Evolutionary conservation across 2,888 invertebrate species (phyloP), one percentile per base, ranked within the genome.

Genomic region (Microchrysa polita): DNA sequence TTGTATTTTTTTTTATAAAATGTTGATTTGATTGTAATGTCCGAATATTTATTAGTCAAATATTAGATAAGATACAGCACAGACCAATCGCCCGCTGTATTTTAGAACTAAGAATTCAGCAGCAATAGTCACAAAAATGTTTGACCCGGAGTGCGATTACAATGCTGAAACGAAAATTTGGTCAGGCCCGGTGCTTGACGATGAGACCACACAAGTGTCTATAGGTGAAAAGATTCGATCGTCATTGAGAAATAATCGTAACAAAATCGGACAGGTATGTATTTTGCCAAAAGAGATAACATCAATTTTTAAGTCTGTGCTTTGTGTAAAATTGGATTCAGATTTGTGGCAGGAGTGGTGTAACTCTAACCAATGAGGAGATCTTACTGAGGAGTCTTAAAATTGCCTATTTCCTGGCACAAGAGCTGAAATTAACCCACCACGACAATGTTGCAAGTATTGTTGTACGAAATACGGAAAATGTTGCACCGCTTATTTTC

Each of bases 361-460:
- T 80, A 0, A 78, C 79, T 0, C 60, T 83, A 12, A 83, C 81
- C 7, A 81, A 82, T 76, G 78, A 79, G 42, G 81, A 84, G 60
- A 81, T 72, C n/a, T n/a, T 44, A 18, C 27, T 82, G 34, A 77
- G 81, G 9, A 79, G 79, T 12, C 79, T 81, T 73, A 82, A 77
- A 74, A 80, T 83, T 18, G 76, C 76, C 5, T 5, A 5, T 0
- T 42, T 18, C n/a, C 10, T 63, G 14, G 12, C 5, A 20, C 20
- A 72, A 75, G 79, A 27, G 22, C 9, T 7, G 48, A 53, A 81
- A 0, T 72, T 83, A 23, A 78, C n/a, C n/a, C n/a, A 80, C 14
- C 81, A 82, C 74, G 81, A 81, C 34, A 82, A 84, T 77, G 80
- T 83, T 5, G 80, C 83, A 27, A 83, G 83, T 18, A 80, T 84